A percentile compares a stretch with the other conserved stretches of the same genome.
phyloP scores from a whole-genome alignment of 2,113 vertebrate genomes.

The Cettia cetti region DNA sequence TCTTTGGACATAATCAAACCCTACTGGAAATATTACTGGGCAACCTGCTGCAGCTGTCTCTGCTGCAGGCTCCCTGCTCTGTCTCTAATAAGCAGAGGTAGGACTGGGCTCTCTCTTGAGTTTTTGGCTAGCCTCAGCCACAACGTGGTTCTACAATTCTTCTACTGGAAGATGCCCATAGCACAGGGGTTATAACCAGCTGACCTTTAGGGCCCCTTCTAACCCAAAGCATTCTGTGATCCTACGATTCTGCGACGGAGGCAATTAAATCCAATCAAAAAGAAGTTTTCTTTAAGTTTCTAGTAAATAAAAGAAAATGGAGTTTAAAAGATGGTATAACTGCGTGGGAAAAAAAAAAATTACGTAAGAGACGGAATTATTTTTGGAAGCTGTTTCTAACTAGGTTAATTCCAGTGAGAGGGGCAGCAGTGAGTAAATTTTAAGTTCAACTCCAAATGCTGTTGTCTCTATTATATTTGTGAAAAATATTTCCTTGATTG shows the following conservation, averaged over 20 bases:
- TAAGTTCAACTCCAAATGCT: not conserved
- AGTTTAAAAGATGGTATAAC: not conserved
- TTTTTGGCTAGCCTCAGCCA: not conserved
- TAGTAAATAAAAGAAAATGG: not conserved
- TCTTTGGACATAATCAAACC: not conserved
- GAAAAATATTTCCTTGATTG: not conserved
- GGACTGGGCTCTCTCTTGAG: not conserved
- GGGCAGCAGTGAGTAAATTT: not conserved
- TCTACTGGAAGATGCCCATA: not conserved
- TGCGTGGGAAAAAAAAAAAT: not conserved
- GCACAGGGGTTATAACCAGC: rapidly evolving
- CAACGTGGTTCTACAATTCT: not conserved
- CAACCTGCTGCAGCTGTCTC: not conserved
- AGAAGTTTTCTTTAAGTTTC: not conserved
- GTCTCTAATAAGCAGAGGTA: not conserved
- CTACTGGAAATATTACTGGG: not conserved
- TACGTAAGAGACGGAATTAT: rapidly evolving
- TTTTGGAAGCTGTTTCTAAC: not conserved
- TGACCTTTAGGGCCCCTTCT: not conserved
- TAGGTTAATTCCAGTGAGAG: not conserved
- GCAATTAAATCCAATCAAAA: not conserved
- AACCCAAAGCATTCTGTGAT: not conserved
- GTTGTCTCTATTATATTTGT: not conserved
- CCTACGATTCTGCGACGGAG: not conserved
- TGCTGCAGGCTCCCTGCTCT: not conserved